These are phyloP conservation scores for Drosophila affinis DNA, from an alignment of 2,888 invertebrate genomes.

Conservation along the genomic window DNA sequence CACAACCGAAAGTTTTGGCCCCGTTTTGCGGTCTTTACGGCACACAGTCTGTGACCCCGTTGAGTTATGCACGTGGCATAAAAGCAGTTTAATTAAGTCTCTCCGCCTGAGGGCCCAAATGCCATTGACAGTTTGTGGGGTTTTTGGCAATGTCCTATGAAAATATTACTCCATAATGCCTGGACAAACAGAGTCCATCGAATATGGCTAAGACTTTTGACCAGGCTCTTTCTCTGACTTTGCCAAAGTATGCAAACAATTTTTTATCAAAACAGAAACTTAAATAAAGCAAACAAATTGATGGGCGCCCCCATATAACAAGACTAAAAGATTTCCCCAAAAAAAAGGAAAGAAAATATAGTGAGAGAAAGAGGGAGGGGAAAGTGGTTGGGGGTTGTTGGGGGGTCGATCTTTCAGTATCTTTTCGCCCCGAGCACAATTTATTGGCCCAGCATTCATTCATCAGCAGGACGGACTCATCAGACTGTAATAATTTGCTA, in stretches of 20 bases:
- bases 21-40: slow-evolving; percentile 48
- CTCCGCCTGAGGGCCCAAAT: not conserved
- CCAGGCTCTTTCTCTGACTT: slow-evolving; percentile 29
- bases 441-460: slow-evolving; percentile 70
- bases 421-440: slow-evolving; percentile 67
- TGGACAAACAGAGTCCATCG: slow-evolving; percentile 53
- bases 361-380: slow-evolving; percentile 16
- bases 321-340: slow-evolving; percentile 5
- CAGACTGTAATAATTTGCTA: slow-evolving; percentile 79
- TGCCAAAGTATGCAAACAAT: slow-evolving; percentile 53
- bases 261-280: slow-evolving; percentile 65
- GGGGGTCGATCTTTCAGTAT: slow-evolving; percentile 15
- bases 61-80: slow-evolving; percentile 69
- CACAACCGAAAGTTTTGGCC: slow-evolving; percentile 32
- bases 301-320: slow-evolving; percentile 41
- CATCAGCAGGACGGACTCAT: slow-evolving; percentile 73
- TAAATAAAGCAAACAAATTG: slow-evolving; percentile 77
- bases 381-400: not conserved
- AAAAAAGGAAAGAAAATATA: not conserved
- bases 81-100: slow-evolving; percentile 63
- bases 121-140: not conserved
- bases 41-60: slow-evolving; percentile 13
- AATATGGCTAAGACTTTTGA: slow-evolving; percentile 19
- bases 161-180: slow-evolving; percentile 52
- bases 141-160: slow-evolving; percentile 15